phyloP scores from a whole-genome alignment of 2,888 invertebrate species.

The Agonopterix alstromeriana region DNA sequence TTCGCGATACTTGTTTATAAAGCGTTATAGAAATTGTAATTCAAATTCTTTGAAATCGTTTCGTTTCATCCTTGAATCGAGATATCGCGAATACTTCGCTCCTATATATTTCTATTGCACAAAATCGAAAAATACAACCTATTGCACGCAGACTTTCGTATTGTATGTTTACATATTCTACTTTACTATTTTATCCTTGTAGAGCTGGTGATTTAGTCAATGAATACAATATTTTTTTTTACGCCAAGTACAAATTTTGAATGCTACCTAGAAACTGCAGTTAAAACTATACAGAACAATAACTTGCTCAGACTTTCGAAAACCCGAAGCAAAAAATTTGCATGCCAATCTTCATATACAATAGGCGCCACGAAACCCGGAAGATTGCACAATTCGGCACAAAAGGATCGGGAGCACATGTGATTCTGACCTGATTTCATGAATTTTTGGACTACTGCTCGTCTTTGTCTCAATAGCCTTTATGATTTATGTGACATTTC shows the following conservation, averaged over 20 bases:
- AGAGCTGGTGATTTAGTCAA: not conserved
- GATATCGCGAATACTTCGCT: too few species aligned
- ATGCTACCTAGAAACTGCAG: slow-evolving; percentile 3
- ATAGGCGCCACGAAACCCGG: slow-evolving; percentile 52
- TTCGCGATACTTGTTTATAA: slow-evolving; percentile 29
- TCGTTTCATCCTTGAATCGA: too few species aligned
- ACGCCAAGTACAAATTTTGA: not conserved
- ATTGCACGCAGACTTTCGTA: too few species aligned
- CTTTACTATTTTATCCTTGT: not conserved
- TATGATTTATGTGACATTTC: slow-evolving; percentile 71
- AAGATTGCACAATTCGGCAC: slow-evolving; percentile 65
- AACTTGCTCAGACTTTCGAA: slow-evolving; percentile 19
- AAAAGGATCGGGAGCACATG: slow-evolving; percentile 61
- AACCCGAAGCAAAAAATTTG: slow-evolving; percentile 52
- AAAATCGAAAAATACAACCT: too few species aligned
- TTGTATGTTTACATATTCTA: not conserved
- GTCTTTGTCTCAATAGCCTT: slow-evolving; percentile 53
- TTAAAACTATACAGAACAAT: slow-evolving; percentile 32
- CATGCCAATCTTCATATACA: slow-evolving; percentile 45
- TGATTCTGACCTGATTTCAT: slow-evolving; percentile 71
- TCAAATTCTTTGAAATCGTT: slow-evolving; percentile 9
- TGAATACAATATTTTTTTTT: too few species aligned
- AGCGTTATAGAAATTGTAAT: slow-evolving; percentile 29
- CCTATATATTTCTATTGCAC: too few species aligned
- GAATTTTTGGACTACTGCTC: slow-evolving; percentile 43